Base-by-base conservation (phyloP, 2,888 invertebrate species). In the Dusona sp. region DNA sequence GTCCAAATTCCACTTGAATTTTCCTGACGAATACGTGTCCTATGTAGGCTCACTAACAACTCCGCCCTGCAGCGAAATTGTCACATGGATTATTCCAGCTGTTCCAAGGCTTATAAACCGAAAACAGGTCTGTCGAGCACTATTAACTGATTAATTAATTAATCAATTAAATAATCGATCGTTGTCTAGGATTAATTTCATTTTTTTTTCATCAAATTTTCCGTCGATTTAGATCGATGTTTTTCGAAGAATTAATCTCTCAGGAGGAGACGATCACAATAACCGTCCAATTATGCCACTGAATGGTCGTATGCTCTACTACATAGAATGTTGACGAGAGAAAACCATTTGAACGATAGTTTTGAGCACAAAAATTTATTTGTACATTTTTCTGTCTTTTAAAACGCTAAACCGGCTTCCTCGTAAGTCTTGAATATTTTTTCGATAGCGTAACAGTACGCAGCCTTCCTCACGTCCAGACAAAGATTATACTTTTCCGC, bases 391-490 rank as follows among this genome's bases (percentile, higher is more conserved):
- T 38, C 19, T 22, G 33, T 74, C 48, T 45, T 54, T 45, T 33
- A 97, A 95, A 99, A 98, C 80, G 99, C 98, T 90, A 99, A 96
- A 78, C 99, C 99, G 88, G 99, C 98, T 93, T 98, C 98, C 88
- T 98, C 97, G 95, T 99, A 98, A 22, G 98, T 98, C 87, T 97
- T 97, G 95, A 99, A 99, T 93, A 99, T 99, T 95, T 99, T 99
- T 94, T 98, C 98, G 89, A 99, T 98, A 64, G 99, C 97, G 95
- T 98, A 98, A 79, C 98, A 98, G 94, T 99, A 99, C 67, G 99
- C 99, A 61, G 99, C 99, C 81, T 98, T 98, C 94, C 99, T 97
- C 90, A 99, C 95, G 95, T 99, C 99, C 90, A 99, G 95, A 79
- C 99, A 99, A 83, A 99, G 95, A 94, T 98, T 97, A 96, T 98